Conservation (phyloP, 2,888 invertebrate genomes). For the Tipula lateralis region DNA sequence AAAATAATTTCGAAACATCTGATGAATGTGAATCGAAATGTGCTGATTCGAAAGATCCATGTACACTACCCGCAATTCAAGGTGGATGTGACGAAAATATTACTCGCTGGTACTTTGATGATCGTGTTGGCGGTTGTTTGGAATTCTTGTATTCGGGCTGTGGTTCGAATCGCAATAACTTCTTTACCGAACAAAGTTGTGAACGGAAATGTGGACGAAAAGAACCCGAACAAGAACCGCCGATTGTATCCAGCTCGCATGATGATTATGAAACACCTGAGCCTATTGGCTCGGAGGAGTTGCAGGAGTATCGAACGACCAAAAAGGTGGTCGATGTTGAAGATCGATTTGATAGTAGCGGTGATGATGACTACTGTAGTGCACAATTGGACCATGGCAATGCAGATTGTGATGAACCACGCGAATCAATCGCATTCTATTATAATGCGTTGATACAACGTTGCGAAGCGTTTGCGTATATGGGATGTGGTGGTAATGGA, state of each 20-base stretch:
- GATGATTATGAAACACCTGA: not conserved
- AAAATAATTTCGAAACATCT: slow-evolving; percentile 66
- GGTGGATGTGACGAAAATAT: slow-evolving; percentile 44
- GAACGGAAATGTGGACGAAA: not conserved
- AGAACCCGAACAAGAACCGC: not conserved
- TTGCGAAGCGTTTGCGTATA: slow-evolving; percentile 74
- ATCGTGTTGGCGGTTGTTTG: slow-evolving; percentile 39
- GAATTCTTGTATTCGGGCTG: slow-evolving; percentile 37
- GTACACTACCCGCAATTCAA: slow-evolving; percentile 42
- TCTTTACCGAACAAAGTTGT: not conserved
- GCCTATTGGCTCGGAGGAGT: not conserved
- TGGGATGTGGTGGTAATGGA: slow-evolving; percentile 76
- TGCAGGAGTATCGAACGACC: not conserved
- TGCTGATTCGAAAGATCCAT: slow-evolving; percentile 57
- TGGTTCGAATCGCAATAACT: not conserved
- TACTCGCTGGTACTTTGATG: slow-evolving; percentile 46
- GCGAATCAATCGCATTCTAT: slow-evolving; percentile 58
- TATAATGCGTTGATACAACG: slow-evolving; percentile 62
- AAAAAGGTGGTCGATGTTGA: not conserved
- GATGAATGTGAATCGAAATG: slow-evolving; percentile 70
- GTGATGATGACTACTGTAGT: not conserved
- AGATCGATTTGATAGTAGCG: not conserved
- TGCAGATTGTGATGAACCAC: slow-evolving; percentile 55
- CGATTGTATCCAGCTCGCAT: not conserved
- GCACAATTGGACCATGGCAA: not conserved